Conservation (phyloP, 92 coral and sea anemone species). For the Zoanthus solanderi region DNA sequence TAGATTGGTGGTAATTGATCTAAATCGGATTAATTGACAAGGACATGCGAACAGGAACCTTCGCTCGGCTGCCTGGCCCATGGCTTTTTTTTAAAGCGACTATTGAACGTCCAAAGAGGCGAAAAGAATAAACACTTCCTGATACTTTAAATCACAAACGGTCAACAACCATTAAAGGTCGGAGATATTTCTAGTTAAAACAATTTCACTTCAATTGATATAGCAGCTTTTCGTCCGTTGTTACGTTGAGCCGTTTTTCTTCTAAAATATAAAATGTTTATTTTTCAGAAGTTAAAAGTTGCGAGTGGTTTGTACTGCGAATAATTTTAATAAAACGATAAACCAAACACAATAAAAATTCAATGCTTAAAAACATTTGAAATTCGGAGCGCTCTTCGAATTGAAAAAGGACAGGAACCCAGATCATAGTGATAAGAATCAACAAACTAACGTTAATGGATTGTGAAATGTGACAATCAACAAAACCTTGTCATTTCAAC, state of each 20-base stretch:
- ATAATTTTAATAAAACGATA: not conserved
- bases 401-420: slow-evolving; percentile 14
- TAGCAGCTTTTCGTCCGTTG: slow-evolving; percentile 25
- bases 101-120: not conserved
- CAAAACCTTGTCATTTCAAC: slow-evolving; percentile 85
- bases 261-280: slow-evolving; percentile 9
- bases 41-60: slow-evolving; percentile 54
- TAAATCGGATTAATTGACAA: slow-evolving; percentile 77
- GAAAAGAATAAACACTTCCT: slow-evolving; percentile 39
- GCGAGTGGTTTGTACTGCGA: not conserved
- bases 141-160: not conserved
- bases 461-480: slow-evolving; percentile 83
- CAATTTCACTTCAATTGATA: slow-evolving; percentile 29
- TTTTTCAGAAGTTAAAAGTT: not conserved
- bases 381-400: not conserved
- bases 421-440: slow-evolving; percentile 76
- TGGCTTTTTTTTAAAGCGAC: not conserved
- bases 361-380: not conserved
- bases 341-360: not conserved
- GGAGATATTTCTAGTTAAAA: slow-evolving; percentile 36
- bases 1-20: slow-evolving; percentile 76
- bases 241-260: not conserved
- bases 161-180: slow-evolving; percentile 22
- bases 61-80: slow-evolving; percentile 26
- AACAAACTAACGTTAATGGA: slow-evolving; percentile 91